Percentiles rank a stretch among this genome's conserved stretches.
These are phyloP conservation scores for Abrostola tripartita DNA, from an alignment of 2,888 invertebrate species.

Conservation along the genomic window DNA sequence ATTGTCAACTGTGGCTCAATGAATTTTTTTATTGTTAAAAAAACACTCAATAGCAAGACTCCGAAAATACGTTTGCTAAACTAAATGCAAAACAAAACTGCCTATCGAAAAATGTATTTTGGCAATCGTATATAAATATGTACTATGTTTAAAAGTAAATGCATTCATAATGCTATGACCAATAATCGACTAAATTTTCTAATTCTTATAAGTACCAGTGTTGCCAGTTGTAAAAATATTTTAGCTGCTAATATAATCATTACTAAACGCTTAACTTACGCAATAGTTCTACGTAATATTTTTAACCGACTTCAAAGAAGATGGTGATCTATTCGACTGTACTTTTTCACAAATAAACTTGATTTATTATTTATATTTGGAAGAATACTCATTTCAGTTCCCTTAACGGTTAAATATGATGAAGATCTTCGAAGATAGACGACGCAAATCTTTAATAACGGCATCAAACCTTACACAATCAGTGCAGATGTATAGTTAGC, in stretches of 20 bases:
- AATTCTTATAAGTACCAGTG: not conserved
- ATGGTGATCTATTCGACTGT: too few relatives aligned
- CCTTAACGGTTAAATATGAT: too few relatives aligned
- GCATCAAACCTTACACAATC: too few relatives aligned
- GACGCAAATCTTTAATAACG: too few relatives aligned
- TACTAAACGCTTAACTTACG: not conserved
- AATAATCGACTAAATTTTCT: conserved; percentile 11
- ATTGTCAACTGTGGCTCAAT: conserved; percentile 17
- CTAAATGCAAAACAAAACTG: conserved; percentile 39
- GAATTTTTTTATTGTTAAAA: not conserved
- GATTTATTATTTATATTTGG: too few relatives aligned
- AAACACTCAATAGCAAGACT: conserved; percentile 22
- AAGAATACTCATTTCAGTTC: too few relatives aligned
- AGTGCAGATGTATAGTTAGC: too few relatives aligned
- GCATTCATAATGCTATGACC: conserved; percentile 29
- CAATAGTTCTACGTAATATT: too few relatives aligned
- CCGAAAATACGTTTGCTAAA: conserved; percentile 29
- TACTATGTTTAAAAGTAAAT: conserved; percentile 17
- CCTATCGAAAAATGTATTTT: conserved; percentile 39
- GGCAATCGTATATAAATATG: conserved; percentile 17
- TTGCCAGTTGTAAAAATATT: not conserved
- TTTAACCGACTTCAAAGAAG: too few relatives aligned
- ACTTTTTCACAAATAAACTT: too few relatives aligned
- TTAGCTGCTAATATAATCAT: not conserved
- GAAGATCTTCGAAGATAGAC: too few relatives aligned